These are phyloP conservation scores for Ornithoptera alexandrae DNA, from an alignment of 2,888 invertebrate genomes.

Conservation along the genomic window DNA sequence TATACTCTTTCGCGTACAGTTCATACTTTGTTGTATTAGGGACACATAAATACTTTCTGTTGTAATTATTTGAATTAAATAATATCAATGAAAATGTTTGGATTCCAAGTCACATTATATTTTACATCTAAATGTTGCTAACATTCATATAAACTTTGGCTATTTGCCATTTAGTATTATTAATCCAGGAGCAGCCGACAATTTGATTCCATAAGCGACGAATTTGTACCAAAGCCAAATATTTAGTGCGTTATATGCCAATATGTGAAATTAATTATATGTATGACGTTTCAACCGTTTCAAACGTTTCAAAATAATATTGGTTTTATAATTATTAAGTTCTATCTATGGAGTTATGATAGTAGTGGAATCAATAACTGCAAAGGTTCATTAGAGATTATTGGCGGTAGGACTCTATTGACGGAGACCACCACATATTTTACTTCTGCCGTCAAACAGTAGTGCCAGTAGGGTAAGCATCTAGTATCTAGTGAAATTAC, in stretches of 20 bases:
- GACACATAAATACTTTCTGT: too few relatives aligned
- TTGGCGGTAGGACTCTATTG: too few relatives aligned
- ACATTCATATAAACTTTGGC: conserved; percentile 22
- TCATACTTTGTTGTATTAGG: too few relatives aligned
- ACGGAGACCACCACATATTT: too few relatives aligned
- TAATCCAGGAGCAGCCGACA: conserved; percentile 24
- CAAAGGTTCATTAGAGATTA: neutral
- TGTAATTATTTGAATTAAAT: too few relatives aligned
- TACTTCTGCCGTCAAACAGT: too few relatives aligned
- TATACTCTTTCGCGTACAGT: too few relatives aligned
- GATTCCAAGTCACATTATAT: neutral
- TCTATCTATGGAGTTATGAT: neutral
- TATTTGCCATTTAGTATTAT: conserved; percentile 22
- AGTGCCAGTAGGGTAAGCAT: too few relatives aligned
- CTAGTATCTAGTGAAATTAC: too few relatives aligned
- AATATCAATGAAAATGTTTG: neutral
- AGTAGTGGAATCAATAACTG: neutral
- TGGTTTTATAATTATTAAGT: neutral
- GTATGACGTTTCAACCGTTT: neutral
- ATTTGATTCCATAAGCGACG: conserved; percentile 26
- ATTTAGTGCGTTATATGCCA: conserved; percentile 10
- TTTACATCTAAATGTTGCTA: conserved; percentile 11
- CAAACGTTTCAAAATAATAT: neutral
- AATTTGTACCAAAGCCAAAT: conserved; percentile 23
- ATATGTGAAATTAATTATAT: neutral